A percentile compares a stretch with the other conserved stretches of the same genome.
Conservation (phyloP, 2,888 invertebrate genomes). For the Archips xylosteana region DNA sequence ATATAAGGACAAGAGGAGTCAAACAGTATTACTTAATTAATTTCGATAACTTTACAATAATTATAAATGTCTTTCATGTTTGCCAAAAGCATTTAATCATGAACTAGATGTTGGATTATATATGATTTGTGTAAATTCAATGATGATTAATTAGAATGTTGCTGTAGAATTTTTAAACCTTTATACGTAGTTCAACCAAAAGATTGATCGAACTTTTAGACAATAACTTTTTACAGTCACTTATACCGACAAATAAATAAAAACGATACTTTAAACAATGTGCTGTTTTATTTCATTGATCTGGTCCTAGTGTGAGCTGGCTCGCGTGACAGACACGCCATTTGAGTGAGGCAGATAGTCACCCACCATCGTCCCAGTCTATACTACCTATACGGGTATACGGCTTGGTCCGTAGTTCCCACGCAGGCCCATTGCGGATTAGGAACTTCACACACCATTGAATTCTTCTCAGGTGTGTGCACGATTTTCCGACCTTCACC, state of each 20-base stretch:
- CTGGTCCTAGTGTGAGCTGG: too few species aligned
- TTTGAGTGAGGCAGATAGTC: too few species aligned
- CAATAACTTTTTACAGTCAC: conserved; percentile 83
- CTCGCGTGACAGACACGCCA: too few species aligned
- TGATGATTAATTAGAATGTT: conserved; percentile 55
- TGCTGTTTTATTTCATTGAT: conserved; percentile 62
- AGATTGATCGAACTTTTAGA: conserved; percentile 78
- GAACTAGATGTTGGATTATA: conserved; percentile 47
- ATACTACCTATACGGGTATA: too few species aligned
- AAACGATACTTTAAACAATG: conserved; percentile 70
- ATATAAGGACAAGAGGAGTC: conserved; percentile 68
- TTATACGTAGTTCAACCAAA: conserved; percentile 66
- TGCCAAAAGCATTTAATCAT: conserved; percentile 63
- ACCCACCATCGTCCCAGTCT: too few species aligned
- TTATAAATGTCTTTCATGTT: conserved; percentile 58
- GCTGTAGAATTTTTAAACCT: conserved; percentile 60
- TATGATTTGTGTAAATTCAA: conserved; percentile 51
- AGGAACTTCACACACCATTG: too few species aligned
- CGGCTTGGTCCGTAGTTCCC: too few species aligned
- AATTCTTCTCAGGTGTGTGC: too few species aligned
- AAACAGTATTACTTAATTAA: conserved; percentile 83
- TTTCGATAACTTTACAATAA: conserved; percentile 73
- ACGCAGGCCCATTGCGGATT: too few species aligned
- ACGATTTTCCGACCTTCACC: too few species aligned
- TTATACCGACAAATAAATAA: conserved; percentile 81